Evolutionary conservation across 2,888 invertebrate species (phyloP).

Genomic region (Bellardia pandia): DNA sequence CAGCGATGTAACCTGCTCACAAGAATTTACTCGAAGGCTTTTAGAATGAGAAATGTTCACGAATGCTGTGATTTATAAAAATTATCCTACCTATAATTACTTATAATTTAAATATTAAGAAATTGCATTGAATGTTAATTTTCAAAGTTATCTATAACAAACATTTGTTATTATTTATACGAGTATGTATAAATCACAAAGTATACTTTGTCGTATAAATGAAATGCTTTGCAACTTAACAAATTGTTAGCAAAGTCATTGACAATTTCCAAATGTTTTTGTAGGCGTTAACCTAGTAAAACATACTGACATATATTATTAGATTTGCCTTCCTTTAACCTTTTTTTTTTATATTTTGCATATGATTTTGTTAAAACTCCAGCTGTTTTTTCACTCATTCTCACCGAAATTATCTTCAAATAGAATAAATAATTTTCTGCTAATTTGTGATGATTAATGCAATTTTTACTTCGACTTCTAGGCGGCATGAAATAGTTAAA

Average conservation of each 20-base stretch:
- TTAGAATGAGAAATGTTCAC: too few species aligned
- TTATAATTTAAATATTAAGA: too few species aligned
- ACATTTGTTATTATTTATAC: too few species aligned
- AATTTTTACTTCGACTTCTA: constrained; percentile 3
- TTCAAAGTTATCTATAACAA: too few species aligned
- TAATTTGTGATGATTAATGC: constrained; percentile 70
- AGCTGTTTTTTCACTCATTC: constrained; percentile 51
- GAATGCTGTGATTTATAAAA: too few species aligned
- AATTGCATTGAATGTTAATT: too few species aligned
- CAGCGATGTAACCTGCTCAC: too few species aligned
- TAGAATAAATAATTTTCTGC: constrained; percentile 51
- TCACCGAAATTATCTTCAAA: constrained; percentile 6
- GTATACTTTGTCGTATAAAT: too few species aligned
- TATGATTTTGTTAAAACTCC: constrained; percentile 54
- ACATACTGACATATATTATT: constrained; percentile 15
- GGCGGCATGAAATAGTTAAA: constrained; percentile 21
- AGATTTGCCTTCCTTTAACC: constrained; percentile 12
- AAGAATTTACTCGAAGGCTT: too few species aligned
- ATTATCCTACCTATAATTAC: too few species aligned
- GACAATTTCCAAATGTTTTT: constrained; percentile 23
- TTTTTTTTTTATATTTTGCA: constrained; percentile 57
- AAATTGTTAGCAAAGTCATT: background rate
- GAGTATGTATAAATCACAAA: too few species aligned
- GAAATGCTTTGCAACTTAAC: too few species aligned
- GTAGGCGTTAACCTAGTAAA: constrained; percentile 51